phyloP scores from a whole-genome alignment of 2,797 vertebrate species.

The Ciconia nigra region DNA sequence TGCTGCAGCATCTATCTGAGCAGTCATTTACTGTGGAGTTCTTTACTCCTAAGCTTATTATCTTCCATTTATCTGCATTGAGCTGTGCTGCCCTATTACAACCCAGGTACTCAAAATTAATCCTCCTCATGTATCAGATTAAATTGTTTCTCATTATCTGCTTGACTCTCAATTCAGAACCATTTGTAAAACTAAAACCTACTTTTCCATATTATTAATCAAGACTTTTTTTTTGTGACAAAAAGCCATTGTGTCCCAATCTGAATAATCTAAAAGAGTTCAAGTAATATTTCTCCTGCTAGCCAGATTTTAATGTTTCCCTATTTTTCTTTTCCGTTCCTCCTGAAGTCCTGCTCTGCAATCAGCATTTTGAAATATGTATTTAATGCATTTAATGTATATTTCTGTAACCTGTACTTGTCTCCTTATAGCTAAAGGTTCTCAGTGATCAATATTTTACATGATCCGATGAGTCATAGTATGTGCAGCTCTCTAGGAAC shows the following conservation, averaged over 20 bases:
- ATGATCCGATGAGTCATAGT: not conserved
- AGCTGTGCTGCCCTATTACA: slow-evolving; percentile 15
- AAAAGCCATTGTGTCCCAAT: not conserved
- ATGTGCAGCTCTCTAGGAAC: not conserved
- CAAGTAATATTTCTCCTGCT: not conserved
- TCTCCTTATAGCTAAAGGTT: not conserved
- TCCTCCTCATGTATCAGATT: slow-evolving; percentile 38
- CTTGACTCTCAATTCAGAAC: slow-evolving; percentile 19
- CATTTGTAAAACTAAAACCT: slow-evolving; percentile 36
- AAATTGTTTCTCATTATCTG: slow-evolving; percentile 56
- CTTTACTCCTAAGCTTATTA: slow-evolving; percentile 7
- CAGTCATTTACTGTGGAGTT: not conserved
- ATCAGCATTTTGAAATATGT: not conserved
- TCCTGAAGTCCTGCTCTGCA: not conserved
- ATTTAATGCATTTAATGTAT: not conserved
- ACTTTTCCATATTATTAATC: slow-evolving; percentile 32
- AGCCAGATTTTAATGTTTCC: not conserved
- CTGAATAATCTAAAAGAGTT: not conserved
- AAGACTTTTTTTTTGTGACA: not conserved
- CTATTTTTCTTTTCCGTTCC: not conserved
- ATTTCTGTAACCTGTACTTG: not conserved
- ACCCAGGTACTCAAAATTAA: slow-evolving; percentile 51
- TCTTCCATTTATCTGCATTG: slow-evolving; percentile 36
- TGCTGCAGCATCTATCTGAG: not conserved
- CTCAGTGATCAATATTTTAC: not conserved